Evolutionary conservation across 2,888 invertebrate genomes (phyloP).

Genomic region (Sphecodes monilicornis): DNA sequence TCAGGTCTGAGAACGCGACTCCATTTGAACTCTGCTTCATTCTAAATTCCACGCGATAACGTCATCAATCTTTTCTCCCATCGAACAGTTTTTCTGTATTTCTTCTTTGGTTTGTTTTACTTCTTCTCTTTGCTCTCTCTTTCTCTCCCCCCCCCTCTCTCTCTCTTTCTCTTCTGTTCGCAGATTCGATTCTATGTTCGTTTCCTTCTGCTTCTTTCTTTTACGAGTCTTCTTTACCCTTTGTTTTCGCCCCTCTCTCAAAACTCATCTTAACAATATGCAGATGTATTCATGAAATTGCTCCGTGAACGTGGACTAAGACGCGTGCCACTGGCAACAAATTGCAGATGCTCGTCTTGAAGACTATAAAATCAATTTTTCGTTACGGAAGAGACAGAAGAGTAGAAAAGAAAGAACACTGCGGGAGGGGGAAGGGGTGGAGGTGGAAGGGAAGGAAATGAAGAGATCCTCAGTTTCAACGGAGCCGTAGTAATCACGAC

Average conservation of each 20-base stretch:
- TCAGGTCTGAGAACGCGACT: slow-evolving; percentile 29
- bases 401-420: not conserved
- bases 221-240: not conserved
- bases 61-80: slow-evolving; percentile 60
- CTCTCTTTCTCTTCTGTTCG: not conserved
- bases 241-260: slow-evolving; percentile 10
- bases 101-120: slow-evolving; percentile 16
- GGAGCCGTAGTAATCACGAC: slow-evolving; percentile 50
- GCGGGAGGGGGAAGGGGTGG: not conserved
- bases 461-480: slow-evolving; percentile 40
- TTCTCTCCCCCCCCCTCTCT: not conserved
- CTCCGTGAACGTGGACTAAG: slow-evolving; percentile 40
- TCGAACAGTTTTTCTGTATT: slow-evolving; percentile 34
- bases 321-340: slow-evolving; percentile 49
- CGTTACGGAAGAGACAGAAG: slow-evolving; percentile 4
- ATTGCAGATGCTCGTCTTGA: slow-evolving; percentile 50
- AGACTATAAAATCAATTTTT: slow-evolving; percentile 60
- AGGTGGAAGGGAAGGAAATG: not conserved
- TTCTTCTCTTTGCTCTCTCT: not conserved
- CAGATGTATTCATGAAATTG: slow-evolving; percentile 61
- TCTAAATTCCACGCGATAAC: slow-evolving; percentile 68
- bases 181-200: not conserved
- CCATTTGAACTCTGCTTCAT: slow-evolving; percentile 36
- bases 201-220: not conserved
- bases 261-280: slow-evolving; percentile 39